Base-by-base conservation (phyloP, 2,113 vertebrate genomes). In the Platichthys stellatus region DNA sequence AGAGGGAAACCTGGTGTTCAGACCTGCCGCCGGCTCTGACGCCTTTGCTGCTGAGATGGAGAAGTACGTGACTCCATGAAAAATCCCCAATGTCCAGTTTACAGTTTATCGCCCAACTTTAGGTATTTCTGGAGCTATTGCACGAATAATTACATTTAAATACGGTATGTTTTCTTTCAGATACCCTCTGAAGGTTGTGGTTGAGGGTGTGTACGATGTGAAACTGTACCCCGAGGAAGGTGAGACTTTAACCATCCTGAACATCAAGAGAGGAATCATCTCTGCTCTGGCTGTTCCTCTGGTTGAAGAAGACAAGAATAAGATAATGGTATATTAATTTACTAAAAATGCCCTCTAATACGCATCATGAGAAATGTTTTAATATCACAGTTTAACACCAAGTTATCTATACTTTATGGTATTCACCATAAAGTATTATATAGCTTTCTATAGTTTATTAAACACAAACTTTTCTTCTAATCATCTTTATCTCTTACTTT, bases 251-350 rank as follows among this genome's bases (percentile, higher is more conserved):
- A 95, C 95, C 61, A 94, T 96, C 64, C 88, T 99, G 76, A 99
- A 99, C 92, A 91, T 99, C 90, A 99, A 99, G 92, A 96, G 97
- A 82, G 98, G 97, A 26, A 97, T 99, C 66, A 86, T 99, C 65
- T 97, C 98, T 54, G 93, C 96, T 38, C 92, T 99, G n/a, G 92
- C 97, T 74, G 95, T 95, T 71, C 96, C 97, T 80, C 82, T 88
- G 28, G 90, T 97, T 74, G 94, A 95, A 2, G 93, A 91, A 54
- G 92, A 95, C 24, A 89, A 88, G 5, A 64, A 87, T n/a, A 93
- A 91, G 77, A 89, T 72, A 40, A 85, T 96, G 93, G 94, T 95
- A 76, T 59, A 53, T 13, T 40, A 0, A 59, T 66, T 67, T 43
- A 63, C n/a, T n/a, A n/a, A n/a, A n/a, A n/a, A n/a, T n/a, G n/a